Evolutionary conservation across 2,113 vertebrate genomes (phyloP).

Genomic region (Lepus americanus): DNA sequence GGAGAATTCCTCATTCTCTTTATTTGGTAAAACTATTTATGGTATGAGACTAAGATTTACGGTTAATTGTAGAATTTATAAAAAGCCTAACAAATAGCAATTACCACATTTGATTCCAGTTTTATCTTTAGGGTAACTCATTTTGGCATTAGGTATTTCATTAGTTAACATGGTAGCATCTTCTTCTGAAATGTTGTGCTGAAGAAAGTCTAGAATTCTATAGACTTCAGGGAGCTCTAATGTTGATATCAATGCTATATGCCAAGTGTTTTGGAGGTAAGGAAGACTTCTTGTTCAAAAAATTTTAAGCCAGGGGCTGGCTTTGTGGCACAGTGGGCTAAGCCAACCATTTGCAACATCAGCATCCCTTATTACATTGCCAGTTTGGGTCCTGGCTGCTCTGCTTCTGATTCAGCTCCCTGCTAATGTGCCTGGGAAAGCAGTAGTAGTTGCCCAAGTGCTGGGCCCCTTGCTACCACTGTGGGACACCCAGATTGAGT

Average conservation of each 20-base stretch:
- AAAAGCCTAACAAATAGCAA: not conserved
- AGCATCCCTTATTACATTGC: too few relatives aligned
- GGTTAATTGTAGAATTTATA: slow-evolving; percentile 8
- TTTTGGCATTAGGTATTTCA: slow-evolving; percentile 40
- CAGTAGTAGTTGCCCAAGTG: too few relatives aligned
- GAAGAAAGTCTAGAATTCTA: not conserved
- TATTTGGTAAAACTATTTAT: slow-evolving; percentile 14
- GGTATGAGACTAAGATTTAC: not conserved
- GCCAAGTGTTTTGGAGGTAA: not conserved
- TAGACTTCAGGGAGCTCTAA: not conserved
- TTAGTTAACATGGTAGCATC: not conserved
- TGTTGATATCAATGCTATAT: not conserved
- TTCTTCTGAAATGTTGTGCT: slow-evolving; percentile 45
- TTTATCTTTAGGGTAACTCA: not conserved
- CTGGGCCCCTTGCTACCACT: too few relatives aligned
- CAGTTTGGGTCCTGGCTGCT: too few relatives aligned
- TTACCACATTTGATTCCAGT: not conserved
- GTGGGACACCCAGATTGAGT: too few relatives aligned
- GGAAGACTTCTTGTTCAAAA: not conserved
- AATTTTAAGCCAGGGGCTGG: not conserved
- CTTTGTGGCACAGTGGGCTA: too few relatives aligned
- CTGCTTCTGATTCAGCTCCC: too few relatives aligned
- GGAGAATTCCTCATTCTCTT: not conserved
- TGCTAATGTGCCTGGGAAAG: too few relatives aligned
- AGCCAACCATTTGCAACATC: too few relatives aligned